These are phyloP conservation scores for Tamias sibiricus DNA, from an alignment of 2,113 vertebrate genomes.

Conservation along the genomic window DNA sequence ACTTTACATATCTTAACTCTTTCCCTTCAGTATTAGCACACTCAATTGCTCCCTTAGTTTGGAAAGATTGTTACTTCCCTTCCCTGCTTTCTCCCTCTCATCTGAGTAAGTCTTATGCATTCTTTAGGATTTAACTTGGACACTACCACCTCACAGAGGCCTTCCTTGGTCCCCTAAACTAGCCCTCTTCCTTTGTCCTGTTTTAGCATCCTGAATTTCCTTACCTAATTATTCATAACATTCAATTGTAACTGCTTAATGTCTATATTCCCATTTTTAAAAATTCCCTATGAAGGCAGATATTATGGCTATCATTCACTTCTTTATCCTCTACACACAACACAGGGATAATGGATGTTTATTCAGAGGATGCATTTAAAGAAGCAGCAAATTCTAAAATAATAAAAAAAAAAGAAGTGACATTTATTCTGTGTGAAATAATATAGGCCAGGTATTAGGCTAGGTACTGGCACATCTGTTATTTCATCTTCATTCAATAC, in stretches of 20 bases:
- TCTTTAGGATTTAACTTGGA: not conserved
- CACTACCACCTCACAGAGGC: not conserved
- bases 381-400: constrained; percentile 16
- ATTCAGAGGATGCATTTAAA: not conserved
- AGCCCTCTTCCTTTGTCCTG: not conserved
- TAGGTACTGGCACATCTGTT: not conserved
- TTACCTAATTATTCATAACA: not conserved
- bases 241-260: not conserved
- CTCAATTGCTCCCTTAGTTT: not conserved
- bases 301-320: not conserved
- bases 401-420: not conserved
- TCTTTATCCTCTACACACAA: not conserved
- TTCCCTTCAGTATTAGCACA: not conserved
- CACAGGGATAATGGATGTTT: not conserved
- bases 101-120: not conserved
- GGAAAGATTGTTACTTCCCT: not conserved
- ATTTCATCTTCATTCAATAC: constrained; percentile 23
- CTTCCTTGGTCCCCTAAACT: not conserved
- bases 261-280: not conserved
- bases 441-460: not conserved
- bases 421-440: not conserved
- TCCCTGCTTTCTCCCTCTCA: not conserved
- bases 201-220: not conserved
- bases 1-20: not conserved
- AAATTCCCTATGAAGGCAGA: not conserved